A percentile compares a stretch with the other conserved stretches of the same genome.
Evolutionary conservation across 2,888 invertebrate genomes (phyloP).

Genomic region (Gymnoscelis rufifasciata): DNA sequence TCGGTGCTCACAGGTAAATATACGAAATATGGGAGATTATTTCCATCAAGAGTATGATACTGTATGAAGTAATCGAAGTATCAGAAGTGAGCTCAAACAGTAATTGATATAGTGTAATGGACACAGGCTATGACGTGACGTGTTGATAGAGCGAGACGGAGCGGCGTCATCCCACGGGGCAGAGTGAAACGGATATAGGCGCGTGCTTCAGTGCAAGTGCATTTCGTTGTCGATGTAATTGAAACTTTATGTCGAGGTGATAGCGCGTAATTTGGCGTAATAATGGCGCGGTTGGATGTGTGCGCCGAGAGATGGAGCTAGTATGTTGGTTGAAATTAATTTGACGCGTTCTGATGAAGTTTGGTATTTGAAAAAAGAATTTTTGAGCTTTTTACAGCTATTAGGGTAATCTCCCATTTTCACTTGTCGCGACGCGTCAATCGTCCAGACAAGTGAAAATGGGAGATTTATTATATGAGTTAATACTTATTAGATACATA

Average conservation of each 20-base stretch:
- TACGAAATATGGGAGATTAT: too few relatives aligned
- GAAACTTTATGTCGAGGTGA: conserved; percentile 47
- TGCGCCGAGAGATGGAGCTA: conserved; percentile 56
- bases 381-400: not conserved
- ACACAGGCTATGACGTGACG: conserved; percentile 72
- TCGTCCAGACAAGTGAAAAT: too few relatives aligned
- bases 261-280: conserved; percentile 43
- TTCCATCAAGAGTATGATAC: too few relatives aligned
- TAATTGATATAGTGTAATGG: conserved; percentile 77
- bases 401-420: too few relatives aligned
- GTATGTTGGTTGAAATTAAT: conserved; percentile 33
- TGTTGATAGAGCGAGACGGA: conserved; percentile 64
- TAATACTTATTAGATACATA: too few relatives aligned
- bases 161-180: conserved; percentile 46
- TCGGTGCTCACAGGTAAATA: too few relatives aligned
- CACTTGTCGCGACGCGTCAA: too few relatives aligned
- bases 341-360: conserved; percentile 5
- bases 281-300: conserved; percentile 15
- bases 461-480: too few relatives aligned
- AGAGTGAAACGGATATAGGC: conserved; percentile 59
- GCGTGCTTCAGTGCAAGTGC: conserved; percentile 58
- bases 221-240: conserved; percentile 56
- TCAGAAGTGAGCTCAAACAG: conserved; percentile 43
- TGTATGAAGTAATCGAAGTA: conserved; percentile 39
- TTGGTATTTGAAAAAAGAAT: not conserved